Base-by-base conservation (phyloP, 2,888 invertebrate species). In the Eristalis arbustorum region DNA sequence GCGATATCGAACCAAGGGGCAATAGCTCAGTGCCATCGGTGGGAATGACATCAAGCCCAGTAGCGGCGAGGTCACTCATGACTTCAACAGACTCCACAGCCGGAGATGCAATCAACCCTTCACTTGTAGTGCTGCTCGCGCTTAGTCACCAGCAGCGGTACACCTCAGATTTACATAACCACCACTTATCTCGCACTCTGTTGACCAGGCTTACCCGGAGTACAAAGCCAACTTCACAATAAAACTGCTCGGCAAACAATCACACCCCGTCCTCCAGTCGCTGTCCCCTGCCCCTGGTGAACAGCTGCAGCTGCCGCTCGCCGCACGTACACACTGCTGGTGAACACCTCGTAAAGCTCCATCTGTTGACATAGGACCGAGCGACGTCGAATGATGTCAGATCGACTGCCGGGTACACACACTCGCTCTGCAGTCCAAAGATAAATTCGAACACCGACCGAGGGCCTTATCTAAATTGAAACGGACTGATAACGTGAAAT, bases 391-490 rank as follows among this genome's bases (percentile, higher is more conserved):
- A 49, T 49, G 49, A 49, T 49, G 49, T 49, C 84, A 80, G 63
- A 71, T 64, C 59, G 61, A 71, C 72, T 56, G 59, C 42, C 42
- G 49, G 6, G 49, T 37, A 8, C 28, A 49, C 42, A 31, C 8
- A 31, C 31, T n/a, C 13, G 25, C 42, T 18, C n/a, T 42, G 49
- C 49, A 49, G 49, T n/a, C 18, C 18, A 40, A 42, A 84, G 68
- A 59, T 80, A 75, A 73, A 42, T 72, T 28, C 25, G 28, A 72
- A 68, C 49, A 63, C 71, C 78, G 72, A 68, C 62, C 68, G 64
- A 62, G 42, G 57, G 71, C 31, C 67, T 83, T 87, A 87, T 87
- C 87, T 87, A 79, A 87, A 87, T 82, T 83, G 78, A 87, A 87
- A 61, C 71, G 22, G 75, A 77, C 81, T 75, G 84, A 81, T 81